Evolutionary conservation across 2,888 invertebrate species (phyloP), one percentile per base, ranked within the genome.

Genomic region (Andrena flavipes): DNA sequence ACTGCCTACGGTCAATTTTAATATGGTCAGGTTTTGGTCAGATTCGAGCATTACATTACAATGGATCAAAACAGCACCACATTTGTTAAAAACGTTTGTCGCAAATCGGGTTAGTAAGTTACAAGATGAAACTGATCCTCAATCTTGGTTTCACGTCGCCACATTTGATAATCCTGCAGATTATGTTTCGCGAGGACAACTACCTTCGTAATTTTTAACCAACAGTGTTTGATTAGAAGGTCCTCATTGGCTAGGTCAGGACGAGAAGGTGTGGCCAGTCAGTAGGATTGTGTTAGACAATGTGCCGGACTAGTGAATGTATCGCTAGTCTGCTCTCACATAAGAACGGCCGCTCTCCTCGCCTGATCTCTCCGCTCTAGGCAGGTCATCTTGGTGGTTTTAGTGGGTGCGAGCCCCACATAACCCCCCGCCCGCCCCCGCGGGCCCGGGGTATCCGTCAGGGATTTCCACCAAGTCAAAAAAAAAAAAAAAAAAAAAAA

Each of bases 81-180:
- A 64, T 30, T 2, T 16, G 2, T 16, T 73, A 1, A 65, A 65
- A 59, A 35, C 54, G 0, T 73, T 73, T 26, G 56, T 73, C 0
- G 65, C 73, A 3, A 63, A 64, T 29, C 6, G 56, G 13, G 70
- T 73, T 2, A 35, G 8, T 1, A 42, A 56, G n/a, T 30, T 56
- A 13, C 73, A 73, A 35, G 2, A 8, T 4, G 4, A 26, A 1
- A 65, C 56, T 0, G 16, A 54, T 0, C 2, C 4, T 3, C 3
- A n/a, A 0, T 0, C n/a, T 0, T 63, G 76, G 76, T 16, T 6
- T 16, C 69, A 69, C 10, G 63, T 63, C 6, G 2, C 51, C 0
- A 35, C 54, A 1, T 5, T n/a, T 7, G 63, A 69, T 16, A 76
- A 76, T 13, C 76, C 76, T 16, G 70, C 76, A 1, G 76, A 76